Evolutionary conservation across 2,888 invertebrate genomes (phyloP), one percentile per base, ranked within the genome.

Genomic region (Cataglyphis livida): DNA sequence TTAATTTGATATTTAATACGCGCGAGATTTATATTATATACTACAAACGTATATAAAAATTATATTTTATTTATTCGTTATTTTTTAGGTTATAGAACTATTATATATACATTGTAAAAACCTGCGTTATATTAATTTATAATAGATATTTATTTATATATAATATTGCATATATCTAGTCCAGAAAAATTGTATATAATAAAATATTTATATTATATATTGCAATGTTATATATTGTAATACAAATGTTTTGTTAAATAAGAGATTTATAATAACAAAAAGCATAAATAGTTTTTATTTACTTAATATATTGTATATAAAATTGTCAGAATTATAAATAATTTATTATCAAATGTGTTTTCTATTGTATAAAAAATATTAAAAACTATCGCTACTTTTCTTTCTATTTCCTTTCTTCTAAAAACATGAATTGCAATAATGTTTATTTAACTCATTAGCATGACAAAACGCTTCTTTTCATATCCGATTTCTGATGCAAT

Each of bases 91-190:
- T 25, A 9, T 44, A 66, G 41, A 41, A 76, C 32, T 9, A 76
- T 21, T 9, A 57, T 76, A 44, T 3, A n/a, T 57, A 12, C 59
- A 38, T 84, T 78, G 81, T 41, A 44, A 54, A 78, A 85, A 38
- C 48, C n/a, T 6, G 38, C 25, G 9, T 6, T 35, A 48, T 18
- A 51, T 83, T 86, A 73, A 85, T 79, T 88, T 88, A 84, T 85
- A 84, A 21, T 78, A 81, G 62, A n/a, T 66, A 54, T 83, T 81
- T 48, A 81, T 15, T 7, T n/a, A 18, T 35, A 9, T 32, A 7
- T n/a, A 38, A 73, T 76, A 48, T 61, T 85, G 81, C 75, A 83
- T 81, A 83, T 88, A 87, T 92, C 92, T 92, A 92, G 92, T 92
- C 92, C 87, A 85, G 51, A 51, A 51, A n/a, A 51, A 51, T 85